Evolutionary conservation across 2,797 vertebrate genomes (phyloP).

Genomic region (Enteromius unitaeniatus): DNA sequence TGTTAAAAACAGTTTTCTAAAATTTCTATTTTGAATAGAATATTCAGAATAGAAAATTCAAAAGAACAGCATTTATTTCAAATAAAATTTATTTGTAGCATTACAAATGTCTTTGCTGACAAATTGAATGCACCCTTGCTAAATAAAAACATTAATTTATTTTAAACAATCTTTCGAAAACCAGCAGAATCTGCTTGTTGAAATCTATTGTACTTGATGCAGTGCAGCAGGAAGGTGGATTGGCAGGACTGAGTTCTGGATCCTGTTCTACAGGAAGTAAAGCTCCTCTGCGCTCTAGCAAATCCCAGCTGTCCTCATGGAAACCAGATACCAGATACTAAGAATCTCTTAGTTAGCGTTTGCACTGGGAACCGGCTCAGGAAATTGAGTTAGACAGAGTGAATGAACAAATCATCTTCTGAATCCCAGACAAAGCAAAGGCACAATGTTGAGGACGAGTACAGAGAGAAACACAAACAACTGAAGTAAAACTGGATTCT

Average conservation of each 20-base stretch:
- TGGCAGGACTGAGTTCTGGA: neutral
- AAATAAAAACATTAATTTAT: neutral
- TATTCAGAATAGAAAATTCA: neutral
- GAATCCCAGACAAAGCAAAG: slow-evolving; percentile 10
- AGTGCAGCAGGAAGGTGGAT: neutral
- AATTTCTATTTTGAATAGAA: no score
- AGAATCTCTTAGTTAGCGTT: neutral
- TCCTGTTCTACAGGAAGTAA: slow-evolving; percentile 6
- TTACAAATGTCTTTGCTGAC: neutral
- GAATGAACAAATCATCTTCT: neutral
- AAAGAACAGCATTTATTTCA: neutral
- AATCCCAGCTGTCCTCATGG: slow-evolving; percentile 28
- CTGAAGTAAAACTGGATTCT: neutral
- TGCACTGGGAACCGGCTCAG: neutral
- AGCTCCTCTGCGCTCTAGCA: slow-evolving; percentile 5
- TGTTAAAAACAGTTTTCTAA: neutral
- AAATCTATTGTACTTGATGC: neutral
- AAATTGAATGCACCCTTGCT: neutral
- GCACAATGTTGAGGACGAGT: neutral
- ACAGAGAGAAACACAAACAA: neutral
- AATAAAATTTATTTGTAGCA: neutral
- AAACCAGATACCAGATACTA: slow-evolving; percentile 8
- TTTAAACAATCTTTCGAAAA: neutral
- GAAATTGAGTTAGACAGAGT: neutral
- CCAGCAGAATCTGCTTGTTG: neutral